Evolutionary conservation across 2,888 invertebrate species (phyloP).

Genomic region (Psylliodes chrysocephalus): DNA sequence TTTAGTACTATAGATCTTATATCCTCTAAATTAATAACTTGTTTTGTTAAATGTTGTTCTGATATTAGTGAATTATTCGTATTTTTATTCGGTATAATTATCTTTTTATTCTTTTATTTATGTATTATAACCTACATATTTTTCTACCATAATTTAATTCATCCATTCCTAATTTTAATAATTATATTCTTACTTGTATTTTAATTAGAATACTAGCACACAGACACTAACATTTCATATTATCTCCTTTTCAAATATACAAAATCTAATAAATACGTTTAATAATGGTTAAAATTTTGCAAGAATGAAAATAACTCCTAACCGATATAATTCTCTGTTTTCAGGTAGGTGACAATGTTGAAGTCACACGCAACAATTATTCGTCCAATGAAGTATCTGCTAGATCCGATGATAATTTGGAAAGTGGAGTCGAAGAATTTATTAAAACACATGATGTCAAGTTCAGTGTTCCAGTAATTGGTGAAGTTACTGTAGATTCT

Average conservation of each 20-base stretch:
- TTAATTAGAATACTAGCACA: not conserved
- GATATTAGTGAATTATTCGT: no score
- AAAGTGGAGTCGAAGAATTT: conserved; percentile 77
- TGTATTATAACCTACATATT: no score
- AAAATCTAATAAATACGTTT: not conserved
- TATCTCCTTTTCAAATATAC: not conserved
- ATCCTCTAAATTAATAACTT: no score
- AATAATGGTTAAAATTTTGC: not conserved
- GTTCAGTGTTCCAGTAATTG: conserved; percentile 78
- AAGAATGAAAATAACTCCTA: not conserved
- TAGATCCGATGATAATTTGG: conserved; percentile 69
- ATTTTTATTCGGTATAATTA: no score
- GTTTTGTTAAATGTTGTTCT: no score
- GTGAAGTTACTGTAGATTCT: conserved; percentile 80
- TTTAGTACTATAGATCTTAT: no score
- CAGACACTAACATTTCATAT: not conserved
- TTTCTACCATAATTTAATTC: no score
- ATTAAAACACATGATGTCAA: conserved; percentile 82
- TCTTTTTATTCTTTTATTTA: no score
- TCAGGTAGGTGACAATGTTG: conserved; percentile 44
- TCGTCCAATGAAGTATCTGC: conserved; percentile 71
- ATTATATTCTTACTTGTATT: no score
- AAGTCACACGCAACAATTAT: conserved; percentile 73
- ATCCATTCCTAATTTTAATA: no score
- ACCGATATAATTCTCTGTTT: conserved; percentile 21